Evolutionary conservation across 1,140 invertebrate species (phyloP), one percentile per base, ranked within the genome.

Genomic region (Scaptomyza montana): DNA sequence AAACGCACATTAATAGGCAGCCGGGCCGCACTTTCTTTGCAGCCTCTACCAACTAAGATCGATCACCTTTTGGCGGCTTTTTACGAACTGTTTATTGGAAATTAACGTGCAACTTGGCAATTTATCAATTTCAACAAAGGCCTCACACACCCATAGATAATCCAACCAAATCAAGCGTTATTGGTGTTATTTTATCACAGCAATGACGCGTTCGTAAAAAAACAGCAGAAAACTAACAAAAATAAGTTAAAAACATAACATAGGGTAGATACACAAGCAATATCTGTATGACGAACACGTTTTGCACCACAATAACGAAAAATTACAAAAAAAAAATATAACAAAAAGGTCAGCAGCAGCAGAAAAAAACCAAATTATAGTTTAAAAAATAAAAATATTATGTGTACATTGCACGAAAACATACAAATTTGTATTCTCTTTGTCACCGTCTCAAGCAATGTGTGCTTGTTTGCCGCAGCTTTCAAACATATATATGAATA

Each of bases 391-490:
- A 67, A 64, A 56, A 56, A 9, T 45, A 9, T 10, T 46, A 47
- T 72, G 59, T 55, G 46, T 49, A 55, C 9, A 36, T 13, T 19
- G 21, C 2, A 39, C 43, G 21, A 72, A 59, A 67, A 72, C 69
- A 72, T 72, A 72, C 54, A 80, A 77, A 77, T 74, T 79, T 69
- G 80, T 81, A 81, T 86, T 85, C 81, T 86, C 80, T 85, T 70
- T 54, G 63, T 66, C 28, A 47, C 41, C 54, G 69, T 47, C 47
- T 59, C 39, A 39, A 46, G 46, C 21, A 51, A n/a, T 16, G 41
- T 41, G 21, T 70, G 21, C 39, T 53, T 54, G 9, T 57, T 13
- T 59, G 16, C 46, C 30, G 57, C 50, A 62, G 50, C 56, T 68
- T 46, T 25, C 19, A 47, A 16, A 61, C n/a, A 5, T 49, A 3